Evolutionary conservation across 2,888 invertebrate species (phyloP).

Genomic region (Erebia ligea): DNA sequence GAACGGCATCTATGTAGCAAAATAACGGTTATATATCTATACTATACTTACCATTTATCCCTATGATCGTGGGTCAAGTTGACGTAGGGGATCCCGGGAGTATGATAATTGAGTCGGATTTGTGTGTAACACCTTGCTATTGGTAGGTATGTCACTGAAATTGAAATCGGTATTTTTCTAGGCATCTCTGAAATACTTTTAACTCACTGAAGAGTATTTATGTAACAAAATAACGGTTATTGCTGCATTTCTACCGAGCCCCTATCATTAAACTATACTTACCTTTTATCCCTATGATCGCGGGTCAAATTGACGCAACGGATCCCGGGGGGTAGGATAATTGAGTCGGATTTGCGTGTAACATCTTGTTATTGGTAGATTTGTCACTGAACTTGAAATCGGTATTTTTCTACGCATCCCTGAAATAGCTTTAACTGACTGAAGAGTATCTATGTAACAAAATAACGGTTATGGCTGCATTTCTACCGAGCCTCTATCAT

Average conservation of each 20-base stretch:
- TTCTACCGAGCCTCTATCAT: constrained; percentile 19
- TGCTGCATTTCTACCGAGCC: constrained; percentile 20
- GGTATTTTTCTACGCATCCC: too few species aligned
- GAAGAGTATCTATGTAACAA: constrained; percentile 1
- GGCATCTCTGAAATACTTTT: neutral
- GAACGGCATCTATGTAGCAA: constrained; percentile 1
- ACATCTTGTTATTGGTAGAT: constrained; percentile 49
- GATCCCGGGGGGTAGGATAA: constrained; percentile 60
- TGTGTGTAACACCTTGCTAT: constrained; percentile 49
- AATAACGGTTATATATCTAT: constrained; percentile 23
- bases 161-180: too few species aligned
- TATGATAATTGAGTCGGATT: constrained; percentile 61
- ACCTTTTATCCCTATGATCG: constrained; percentile 36
- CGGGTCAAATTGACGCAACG: constrained; percentile 48
- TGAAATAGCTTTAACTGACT: neutral
- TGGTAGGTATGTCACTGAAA: constrained; percentile 45
- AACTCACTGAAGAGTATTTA: neutral
- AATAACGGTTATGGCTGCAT: constrained; percentile 22
- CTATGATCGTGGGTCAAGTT: constrained; percentile 41
- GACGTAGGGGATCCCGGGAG: constrained; percentile 53
- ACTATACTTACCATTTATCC: constrained; percentile 24
- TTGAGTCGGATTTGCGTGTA: constrained; percentile 56
- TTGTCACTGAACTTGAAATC: too few species aligned
- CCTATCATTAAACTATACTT: constrained; percentile 17
- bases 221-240: constrained; percentile 22